These are phyloP conservation scores for Lasioglossum villosulum DNA, from an alignment of 2,888 invertebrate genomes.

Conservation along the genomic window DNA sequence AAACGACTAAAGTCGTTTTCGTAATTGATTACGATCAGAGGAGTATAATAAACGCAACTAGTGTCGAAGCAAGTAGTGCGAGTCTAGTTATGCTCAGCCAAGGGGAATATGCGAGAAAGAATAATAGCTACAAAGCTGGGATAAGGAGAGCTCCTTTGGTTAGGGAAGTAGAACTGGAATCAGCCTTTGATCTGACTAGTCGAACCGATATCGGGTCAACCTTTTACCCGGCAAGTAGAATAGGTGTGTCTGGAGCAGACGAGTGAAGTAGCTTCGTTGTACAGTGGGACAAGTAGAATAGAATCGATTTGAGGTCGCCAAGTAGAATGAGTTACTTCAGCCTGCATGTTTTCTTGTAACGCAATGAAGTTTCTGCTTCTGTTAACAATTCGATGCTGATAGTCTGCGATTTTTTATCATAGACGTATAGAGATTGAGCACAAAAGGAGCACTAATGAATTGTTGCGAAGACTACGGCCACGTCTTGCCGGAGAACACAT, in stretches of 20 bases:
- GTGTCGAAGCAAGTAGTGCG: background rate
- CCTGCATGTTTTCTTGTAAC: too few species aligned
- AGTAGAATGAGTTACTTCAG: too few species aligned
- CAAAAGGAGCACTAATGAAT: too few species aligned
- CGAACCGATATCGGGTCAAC: background rate
- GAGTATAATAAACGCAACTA: background rate
- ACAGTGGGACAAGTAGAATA: background rate
- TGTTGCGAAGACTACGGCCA: too few species aligned
- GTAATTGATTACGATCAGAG: background rate
- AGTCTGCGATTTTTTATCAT: too few species aligned
- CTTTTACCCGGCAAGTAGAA: background rate
- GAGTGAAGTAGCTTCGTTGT: background rate
- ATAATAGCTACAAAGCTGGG: background rate
- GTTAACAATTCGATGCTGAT: too few species aligned
- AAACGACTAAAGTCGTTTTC: too few species aligned
- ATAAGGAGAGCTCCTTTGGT: background rate
- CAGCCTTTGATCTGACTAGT: background rate
- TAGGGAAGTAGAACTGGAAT: background rate
- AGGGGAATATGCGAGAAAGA: background rate
- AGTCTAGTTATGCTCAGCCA: background rate
- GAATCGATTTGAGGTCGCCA: background rate
- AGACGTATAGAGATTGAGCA: too few species aligned
- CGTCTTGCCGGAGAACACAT: too few species aligned
- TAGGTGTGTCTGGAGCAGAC: background rate
- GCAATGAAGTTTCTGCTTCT: too few species aligned